Conservation (phyloP, 2,113 vertebrate species). For the Laticauda laticaudata region DNA sequence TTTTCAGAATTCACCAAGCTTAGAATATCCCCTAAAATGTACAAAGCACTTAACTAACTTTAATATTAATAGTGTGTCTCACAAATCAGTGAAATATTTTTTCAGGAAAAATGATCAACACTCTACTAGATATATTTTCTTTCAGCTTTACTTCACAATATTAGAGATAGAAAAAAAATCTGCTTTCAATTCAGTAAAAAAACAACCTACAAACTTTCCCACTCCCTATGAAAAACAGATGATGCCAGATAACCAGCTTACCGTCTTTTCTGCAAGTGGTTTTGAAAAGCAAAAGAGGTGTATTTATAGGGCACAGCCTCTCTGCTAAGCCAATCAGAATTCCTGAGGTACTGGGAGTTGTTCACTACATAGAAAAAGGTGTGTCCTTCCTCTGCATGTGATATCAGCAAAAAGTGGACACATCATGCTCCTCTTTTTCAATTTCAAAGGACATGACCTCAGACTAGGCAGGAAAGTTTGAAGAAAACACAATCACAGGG, state of each 20-base stretch:
- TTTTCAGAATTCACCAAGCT: not conserved
- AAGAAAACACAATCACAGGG: not conserved
- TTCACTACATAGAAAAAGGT: conserved; percentile 43
- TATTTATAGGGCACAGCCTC: conserved; percentile 72
- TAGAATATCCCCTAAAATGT: not conserved
- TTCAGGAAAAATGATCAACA: not conserved
- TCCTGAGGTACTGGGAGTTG: conserved; percentile 60
- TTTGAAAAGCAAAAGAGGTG: conserved; percentile 3
- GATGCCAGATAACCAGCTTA: conserved; percentile 46
- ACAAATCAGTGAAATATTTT: not conserved
- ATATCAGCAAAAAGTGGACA: conserved; percentile 22
- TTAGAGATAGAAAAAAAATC: not conserved
- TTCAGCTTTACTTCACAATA: not conserved
- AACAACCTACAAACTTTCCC: not conserved
- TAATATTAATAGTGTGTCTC: not conserved
- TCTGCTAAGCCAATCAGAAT: conserved; percentile 59
- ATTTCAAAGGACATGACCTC: conserved; percentile 9
- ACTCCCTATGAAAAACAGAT: not conserved
- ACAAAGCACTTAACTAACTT: not conserved
- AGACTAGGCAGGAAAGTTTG: not conserved
- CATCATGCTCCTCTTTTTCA: not conserved
- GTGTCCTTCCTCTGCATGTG: rapidly evolving
- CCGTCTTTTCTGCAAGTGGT: conserved; percentile 37
- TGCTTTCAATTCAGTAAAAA: not conserved
- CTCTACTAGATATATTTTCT: not conserved